Base-by-base conservation (phyloP, 2,888 invertebrate genomes). In the Linnaemya vulpina region DNA sequence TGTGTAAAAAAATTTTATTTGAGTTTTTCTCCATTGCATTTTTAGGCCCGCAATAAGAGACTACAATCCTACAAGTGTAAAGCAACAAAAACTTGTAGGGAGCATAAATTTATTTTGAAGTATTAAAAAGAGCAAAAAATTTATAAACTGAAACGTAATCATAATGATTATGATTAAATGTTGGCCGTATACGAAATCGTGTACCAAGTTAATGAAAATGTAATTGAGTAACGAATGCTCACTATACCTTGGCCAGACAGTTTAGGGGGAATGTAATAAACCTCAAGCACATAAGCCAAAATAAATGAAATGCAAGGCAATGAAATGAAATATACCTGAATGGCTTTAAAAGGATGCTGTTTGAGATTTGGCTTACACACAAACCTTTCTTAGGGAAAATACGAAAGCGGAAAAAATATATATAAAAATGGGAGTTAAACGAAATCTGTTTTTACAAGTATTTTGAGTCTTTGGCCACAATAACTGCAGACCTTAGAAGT, bases 141-240 rank as follows among this genome's bases (percentile, higher is more conserved):
- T 38, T 51, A 15, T 49, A 49, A 75, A 67, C 49, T 67, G 51
- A 67, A 80, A 68, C 82, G 81, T 90, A 91, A 91, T 91, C 92
- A 92, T 91, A 91, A 91, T 92, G 91, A 91, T 91, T 91, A 91
- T 92, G 92, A 92, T 92, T 92, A 92, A 92, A 92, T 90, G 92
- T 88, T 78, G 88, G 90, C 90, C 90, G 91, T 91, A 91, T 89
- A 89, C 90, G 90, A 92, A 92, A 90, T 92, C 92, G 92, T 92
- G 92, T 92, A 90, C 91, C 89, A 90, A 92, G 90, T 92, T 92
- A 92, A 92, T 92, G 92, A 92, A 92, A 92, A 91, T 91, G 92
- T 92, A 92, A 92, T 92, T 92, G 92, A 91, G 89, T 91, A 91
- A 90, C 90, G 89, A 91, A 89, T 90, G 89, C 89, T 87, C 88